Conservation (phyloP, 1,140 invertebrate genomes). For the Laupala kohalensis region DNA sequence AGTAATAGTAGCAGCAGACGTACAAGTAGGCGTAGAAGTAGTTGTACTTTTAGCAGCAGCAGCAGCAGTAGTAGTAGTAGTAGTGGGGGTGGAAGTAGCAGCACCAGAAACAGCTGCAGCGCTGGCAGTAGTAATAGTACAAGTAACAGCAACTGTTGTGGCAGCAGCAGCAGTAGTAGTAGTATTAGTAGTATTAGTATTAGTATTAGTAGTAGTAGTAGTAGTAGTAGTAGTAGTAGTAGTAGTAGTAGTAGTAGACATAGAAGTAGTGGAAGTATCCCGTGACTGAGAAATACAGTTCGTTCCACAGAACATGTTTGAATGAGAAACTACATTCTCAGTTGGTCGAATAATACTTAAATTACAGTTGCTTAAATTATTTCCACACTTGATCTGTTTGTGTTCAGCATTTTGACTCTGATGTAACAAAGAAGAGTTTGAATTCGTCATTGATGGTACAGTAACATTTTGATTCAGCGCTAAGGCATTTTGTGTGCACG, state of each 20-base stretch:
- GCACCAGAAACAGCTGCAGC: background rate
- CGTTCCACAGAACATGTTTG: too few species aligned
- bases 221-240: conserved; percentile 16
- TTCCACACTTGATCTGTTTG: background rate
- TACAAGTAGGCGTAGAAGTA: background rate
- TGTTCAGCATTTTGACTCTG: background rate
- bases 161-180: background rate
- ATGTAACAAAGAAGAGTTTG: background rate
- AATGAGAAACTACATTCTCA: background rate
- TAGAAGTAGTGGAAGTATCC: background rate
- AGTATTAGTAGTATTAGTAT: background rate
- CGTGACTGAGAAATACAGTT: too few species aligned
- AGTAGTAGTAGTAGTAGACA: conserved; percentile 13
- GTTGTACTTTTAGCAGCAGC: background rate
- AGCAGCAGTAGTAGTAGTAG: background rate
- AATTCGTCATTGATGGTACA: background rate
- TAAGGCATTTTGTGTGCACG: background rate
- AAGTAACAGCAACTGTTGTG: background rate
- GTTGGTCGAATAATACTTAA: background rate
- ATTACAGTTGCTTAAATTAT: background rate
- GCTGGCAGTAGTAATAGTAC: background rate
- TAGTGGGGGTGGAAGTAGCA: background rate
- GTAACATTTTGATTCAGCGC: background rate
- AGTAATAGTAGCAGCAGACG: background rate
- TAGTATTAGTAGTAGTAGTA: background rate